Base-by-base conservation (phyloP, 2,888 invertebrate genomes). In the Spialia ferax region DNA sequence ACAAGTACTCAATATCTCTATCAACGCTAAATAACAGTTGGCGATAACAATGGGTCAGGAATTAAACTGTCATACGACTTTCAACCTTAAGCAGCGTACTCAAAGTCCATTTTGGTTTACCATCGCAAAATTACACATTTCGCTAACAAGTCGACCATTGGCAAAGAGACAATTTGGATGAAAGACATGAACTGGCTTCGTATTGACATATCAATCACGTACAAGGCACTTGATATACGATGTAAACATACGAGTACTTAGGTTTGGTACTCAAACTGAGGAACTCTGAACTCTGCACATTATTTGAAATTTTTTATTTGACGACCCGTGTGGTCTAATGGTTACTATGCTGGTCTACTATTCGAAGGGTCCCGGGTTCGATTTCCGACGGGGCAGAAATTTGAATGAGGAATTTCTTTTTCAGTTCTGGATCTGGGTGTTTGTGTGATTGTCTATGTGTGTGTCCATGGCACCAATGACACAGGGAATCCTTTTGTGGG, bases 171-270 rank as follows among this genome's bases (percentile, higher is more conserved):
- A 48, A 57, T 64, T 64, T 29, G 50, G 48, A 57, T 64, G 64
- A 63, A 56, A 63, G 63, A 64, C 57, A 64, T 57, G 64, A 56
- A 55, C 63, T 10, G 35, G 13, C 13, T n/a, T 13, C 22, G 64
- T 64, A 64, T 77, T 79, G 71, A 75, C 74, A 79, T 73, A 74
- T 76, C 70, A 70, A 73, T 74, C 79, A 78, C 77, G 78, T 76
- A 64, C 55, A 13, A 15, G 57, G 22, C 48, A 64, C 22, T 57
- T 64, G 57, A 64, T 35, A 42, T 48, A 57, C 50, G 45, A 57
- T 56, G 48, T 57, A 64, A 57, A 56, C n/a, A 38, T 23, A 13
- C 42, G 18, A 2, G 35, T 23, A 3, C 52, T 54, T 35, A 3
- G 52, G 38, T 54, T 35, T 7, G 52, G 38, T 52, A 2, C 52